Percentiles rank a stretch among this genome's conserved stretches.
These are phyloP conservation scores for Chromobotia macracanthus DNA, from an alignment of 2,797 vertebrate genomes.

Conservation along the genomic window DNA sequence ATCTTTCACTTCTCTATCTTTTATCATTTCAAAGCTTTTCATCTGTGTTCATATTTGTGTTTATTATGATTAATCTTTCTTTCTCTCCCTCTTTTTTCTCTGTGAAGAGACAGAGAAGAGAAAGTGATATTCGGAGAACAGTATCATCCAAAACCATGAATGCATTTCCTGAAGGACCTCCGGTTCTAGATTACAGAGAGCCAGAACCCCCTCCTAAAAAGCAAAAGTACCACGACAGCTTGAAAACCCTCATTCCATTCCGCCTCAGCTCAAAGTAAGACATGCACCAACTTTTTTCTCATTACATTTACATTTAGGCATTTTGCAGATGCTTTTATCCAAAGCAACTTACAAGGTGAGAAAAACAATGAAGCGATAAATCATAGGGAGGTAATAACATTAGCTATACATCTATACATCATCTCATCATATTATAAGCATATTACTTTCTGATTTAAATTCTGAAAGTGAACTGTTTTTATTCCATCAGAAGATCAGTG, in stretches of 20 bases:
- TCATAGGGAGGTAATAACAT: too few species aligned
- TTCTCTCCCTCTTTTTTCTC: neutral
- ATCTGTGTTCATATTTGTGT: neutral
- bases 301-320: too few species aligned
- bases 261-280: conserved; percentile 71
- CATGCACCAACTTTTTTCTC: neutral
- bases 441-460: neutral
- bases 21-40: neutral
- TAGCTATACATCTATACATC: too few species aligned
- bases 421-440: neutral
- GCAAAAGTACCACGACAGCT: conserved; percentile 68
- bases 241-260: conserved; percentile 73
- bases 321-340: too few species aligned
- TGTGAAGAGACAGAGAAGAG: conserved; percentile 51
- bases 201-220: conserved; percentile 24
- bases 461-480: neutral
- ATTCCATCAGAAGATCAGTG: too few species aligned
- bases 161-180: conserved; percentile 43
- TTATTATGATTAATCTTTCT: neutral
- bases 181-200: conserved; percentile 44
- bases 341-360: too few species aligned
- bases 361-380: too few species aligned
- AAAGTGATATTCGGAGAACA: conserved; percentile 15
- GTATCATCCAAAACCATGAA: conserved; percentile 9
- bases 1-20: neutral